phyloP scores from a whole-genome alignment of 2,888 invertebrate species.

The Aleiodes alternator region DNA sequence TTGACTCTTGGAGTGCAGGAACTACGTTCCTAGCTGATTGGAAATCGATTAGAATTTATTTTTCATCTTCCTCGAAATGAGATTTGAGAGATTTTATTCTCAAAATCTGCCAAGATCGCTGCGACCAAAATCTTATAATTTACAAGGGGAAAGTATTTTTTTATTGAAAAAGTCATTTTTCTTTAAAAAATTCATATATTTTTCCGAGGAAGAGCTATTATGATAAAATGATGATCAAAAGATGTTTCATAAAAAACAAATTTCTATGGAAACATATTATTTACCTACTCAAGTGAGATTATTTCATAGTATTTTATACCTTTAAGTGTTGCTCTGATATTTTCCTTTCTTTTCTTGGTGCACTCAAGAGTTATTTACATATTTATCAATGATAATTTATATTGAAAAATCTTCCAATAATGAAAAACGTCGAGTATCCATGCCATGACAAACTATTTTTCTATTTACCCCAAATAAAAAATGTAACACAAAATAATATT shows the following conservation, averaged over 20 bases:
- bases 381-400: neutral
- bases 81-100: neutral
- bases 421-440: neutral
- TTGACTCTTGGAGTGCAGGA: conserved; percentile 80
- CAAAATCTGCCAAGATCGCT: conserved; percentile 39
- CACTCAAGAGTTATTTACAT: neutral
- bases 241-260: neutral
- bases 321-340: conserved; percentile 20
- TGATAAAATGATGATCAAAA: neutral
- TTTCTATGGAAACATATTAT: conserved; percentile 42
- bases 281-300: conserved; percentile 60
- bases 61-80: neutral
- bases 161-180: neutral
- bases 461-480: too few relatives aligned
- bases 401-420: conserved; percentile 9
- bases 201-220: neutral
- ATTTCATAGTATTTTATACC: conserved; percentile 55
- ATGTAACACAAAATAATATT: too few relatives aligned
- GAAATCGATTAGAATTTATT: neutral
- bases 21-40: conserved; percentile 17
- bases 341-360: neutral
- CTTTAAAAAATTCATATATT: neutral
- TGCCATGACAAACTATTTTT: conserved; percentile 22
- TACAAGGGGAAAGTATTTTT: neutral
- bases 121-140: neutral